Conservation (phyloP, 2,888 invertebrate species). For the Drosophila formosana region DNA sequence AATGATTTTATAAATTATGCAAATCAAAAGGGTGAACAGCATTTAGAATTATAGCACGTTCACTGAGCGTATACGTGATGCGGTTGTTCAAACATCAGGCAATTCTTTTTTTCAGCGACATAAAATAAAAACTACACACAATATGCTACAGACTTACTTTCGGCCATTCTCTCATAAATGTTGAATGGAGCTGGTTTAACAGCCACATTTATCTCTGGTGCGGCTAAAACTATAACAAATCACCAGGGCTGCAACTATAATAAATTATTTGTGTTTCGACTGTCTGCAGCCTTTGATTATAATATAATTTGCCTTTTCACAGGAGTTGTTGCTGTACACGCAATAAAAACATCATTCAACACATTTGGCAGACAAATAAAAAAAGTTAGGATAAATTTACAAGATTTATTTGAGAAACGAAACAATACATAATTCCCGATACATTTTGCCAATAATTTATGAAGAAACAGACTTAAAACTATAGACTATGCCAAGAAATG, state of each 20-base stretch:
- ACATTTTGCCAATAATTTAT: neutral
- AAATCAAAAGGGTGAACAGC: slow-evolving; percentile 20
- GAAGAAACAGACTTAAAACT: neutral
- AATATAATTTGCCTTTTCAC: slow-evolving; percentile 6
- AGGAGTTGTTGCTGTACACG: neutral
- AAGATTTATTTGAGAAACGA: slow-evolving; percentile 1
- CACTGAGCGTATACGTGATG: slow-evolving; percentile 26
- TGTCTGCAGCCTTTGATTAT: slow-evolving; percentile 8
- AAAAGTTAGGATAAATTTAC: neutral
- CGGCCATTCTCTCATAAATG: slow-evolving; percentile 5
- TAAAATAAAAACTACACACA: slow-evolving; percentile 9
- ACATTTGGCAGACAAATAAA: neutral
- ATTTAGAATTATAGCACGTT: slow-evolving; percentile 21
- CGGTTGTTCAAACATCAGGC: slow-evolving; percentile 13
- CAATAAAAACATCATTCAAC: neutral
- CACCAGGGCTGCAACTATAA: neutral
- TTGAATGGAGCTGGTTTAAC: slow-evolving; percentile 5
- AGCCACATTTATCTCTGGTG: slow-evolving; percentile 12
- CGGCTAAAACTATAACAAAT: slow-evolving; percentile 16
- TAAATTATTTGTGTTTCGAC: slow-evolving; percentile 20
- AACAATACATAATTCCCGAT: neutral
- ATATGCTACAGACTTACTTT: neutral
- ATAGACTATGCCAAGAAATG: neutral
- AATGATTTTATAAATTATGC: slow-evolving; percentile 18
- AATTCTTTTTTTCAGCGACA: slow-evolving; percentile 9